Base-by-base conservation (phyloP, 2,797 vertebrate species). In the Enteromius trimaculatus region DNA sequence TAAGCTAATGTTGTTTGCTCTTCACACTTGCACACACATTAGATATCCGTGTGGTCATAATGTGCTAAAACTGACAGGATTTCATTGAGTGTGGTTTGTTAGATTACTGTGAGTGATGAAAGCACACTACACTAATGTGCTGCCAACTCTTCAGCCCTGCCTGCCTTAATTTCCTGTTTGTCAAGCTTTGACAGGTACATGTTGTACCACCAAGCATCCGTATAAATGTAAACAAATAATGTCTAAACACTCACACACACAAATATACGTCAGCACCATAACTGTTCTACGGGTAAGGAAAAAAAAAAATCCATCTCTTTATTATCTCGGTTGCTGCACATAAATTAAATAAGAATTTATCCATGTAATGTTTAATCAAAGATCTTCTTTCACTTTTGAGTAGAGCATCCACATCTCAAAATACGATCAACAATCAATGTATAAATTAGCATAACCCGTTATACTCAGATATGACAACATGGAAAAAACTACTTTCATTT, bases 91-190 rank as follows among this genome's bases (percentile, higher is more conserved):
- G 34, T 68, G 79, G 75, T 84, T 72, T 80, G 77, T 70, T 69
- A 70, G 55, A 55, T 69, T 29, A 44, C 55, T 23, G 66, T 70
- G 55, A 85, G 81, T 49, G 69, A 70, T 71, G 51, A 71, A 71
- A 71, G n/a, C 70, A 68, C 23, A 23, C 71, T 31, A n/a, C n/a
- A 19, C 58, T 85, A 83, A 87, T 60, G 88, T 89, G 90, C 89
- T 91, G 89, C 88, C 89, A 89, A 79, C 91, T 89, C 62, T 75
- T 65, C 51, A 55, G 72, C 88, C 86, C 86, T 86, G 91, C 37
- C 89, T 88, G 85, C 91, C 87, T 88, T 92, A 90, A 94, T 94
- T 95, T 95, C 94, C 93, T 94, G 93, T 95, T 94, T 94, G 88
- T 91, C 90, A 91, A 88, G 86, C 88, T 88, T 72, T 82, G 87